phyloP scores from a whole-genome alignment of 2,113 vertebrate genomes.

The Rhinolophus ferrumequinum region DNA sequence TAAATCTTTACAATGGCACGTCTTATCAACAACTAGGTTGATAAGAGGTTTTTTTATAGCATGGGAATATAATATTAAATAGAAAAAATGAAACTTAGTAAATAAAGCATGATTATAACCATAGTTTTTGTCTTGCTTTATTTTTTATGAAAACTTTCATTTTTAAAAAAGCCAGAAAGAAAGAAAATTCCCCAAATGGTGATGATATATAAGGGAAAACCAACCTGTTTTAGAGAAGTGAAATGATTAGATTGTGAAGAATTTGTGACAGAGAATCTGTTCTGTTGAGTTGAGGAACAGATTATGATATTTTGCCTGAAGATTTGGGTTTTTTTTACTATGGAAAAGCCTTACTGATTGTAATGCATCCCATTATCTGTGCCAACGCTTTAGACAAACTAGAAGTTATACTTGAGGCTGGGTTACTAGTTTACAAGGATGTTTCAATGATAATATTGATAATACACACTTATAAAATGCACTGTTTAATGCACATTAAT shows the following conservation, averaged over 20 bases:
- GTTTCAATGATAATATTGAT: background rate
- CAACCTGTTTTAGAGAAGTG: background rate
- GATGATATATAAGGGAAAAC: background rate
- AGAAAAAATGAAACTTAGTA: constrained; percentile 27
- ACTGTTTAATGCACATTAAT: background rate
- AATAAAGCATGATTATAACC: constrained; percentile 10
- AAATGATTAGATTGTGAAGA: background rate
- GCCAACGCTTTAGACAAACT: background rate
- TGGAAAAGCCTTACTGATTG: background rate
- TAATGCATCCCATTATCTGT: background rate
- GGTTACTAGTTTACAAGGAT: background rate
- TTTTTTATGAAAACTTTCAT: constrained; percentile 3
- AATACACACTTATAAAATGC: background rate
- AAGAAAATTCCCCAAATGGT: background rate
- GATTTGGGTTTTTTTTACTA: background rate
- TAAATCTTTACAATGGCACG: constrained; percentile 10
- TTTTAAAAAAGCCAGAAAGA: background rate
- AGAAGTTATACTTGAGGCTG: background rate
- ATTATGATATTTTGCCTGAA: background rate
- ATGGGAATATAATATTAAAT: constrained; percentile 1
- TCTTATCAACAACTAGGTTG: constrained; percentile 45
- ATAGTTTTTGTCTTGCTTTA: background rate
- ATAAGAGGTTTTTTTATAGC: background rate
- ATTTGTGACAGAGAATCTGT: background rate
- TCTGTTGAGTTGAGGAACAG: background rate